phyloP scores from a whole-genome alignment of 1,140 invertebrate genomes.

The Drosophila elegans region DNA sequence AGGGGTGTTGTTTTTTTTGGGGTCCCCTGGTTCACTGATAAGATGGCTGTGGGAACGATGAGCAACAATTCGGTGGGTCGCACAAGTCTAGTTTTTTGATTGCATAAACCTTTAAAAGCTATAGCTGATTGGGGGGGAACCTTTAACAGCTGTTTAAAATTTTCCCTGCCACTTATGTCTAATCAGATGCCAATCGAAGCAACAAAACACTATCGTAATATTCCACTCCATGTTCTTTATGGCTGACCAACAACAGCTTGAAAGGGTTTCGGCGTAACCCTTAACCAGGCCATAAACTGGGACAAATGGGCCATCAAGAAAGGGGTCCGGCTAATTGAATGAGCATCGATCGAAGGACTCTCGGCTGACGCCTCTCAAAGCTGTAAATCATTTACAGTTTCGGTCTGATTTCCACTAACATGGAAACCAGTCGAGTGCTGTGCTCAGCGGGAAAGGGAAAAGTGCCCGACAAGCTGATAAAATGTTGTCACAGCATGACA shows the following conservation, averaged over 20 bases:
- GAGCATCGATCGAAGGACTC: constrained; percentile 28
- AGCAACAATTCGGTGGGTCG: not conserved
- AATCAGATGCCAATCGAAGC: constrained; percentile 56
- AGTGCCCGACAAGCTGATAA: constrained; percentile 63
- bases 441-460: not conserved
- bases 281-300: constrained; percentile 38
- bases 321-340: constrained; percentile 49
- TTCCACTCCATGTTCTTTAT: constrained; percentile 22
- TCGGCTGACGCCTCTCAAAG: constrained; percentile 4
- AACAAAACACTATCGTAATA: constrained; percentile 37
- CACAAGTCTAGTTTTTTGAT: constrained; percentile 34
- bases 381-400: constrained; percentile 71
- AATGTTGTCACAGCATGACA: constrained; percentile 71
- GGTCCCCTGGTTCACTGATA: too few relatives aligned
- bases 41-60: not conserved
- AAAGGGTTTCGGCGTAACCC: constrained; percentile 23
- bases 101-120: constrained; percentile 38
- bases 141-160: constrained; percentile 26
- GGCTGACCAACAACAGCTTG: constrained; percentile 26
- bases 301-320: constrained; percentile 48
- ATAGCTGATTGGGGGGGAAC: constrained; percentile 20
- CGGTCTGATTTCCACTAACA: constrained; percentile 58
- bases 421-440: constrained; percentile 33
- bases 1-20: too few relatives aligned
- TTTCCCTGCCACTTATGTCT: constrained; percentile 56